phyloP scores from a whole-genome alignment of 2,113 vertebrate genomes.

The Phyllostomus hastatus region DNA sequence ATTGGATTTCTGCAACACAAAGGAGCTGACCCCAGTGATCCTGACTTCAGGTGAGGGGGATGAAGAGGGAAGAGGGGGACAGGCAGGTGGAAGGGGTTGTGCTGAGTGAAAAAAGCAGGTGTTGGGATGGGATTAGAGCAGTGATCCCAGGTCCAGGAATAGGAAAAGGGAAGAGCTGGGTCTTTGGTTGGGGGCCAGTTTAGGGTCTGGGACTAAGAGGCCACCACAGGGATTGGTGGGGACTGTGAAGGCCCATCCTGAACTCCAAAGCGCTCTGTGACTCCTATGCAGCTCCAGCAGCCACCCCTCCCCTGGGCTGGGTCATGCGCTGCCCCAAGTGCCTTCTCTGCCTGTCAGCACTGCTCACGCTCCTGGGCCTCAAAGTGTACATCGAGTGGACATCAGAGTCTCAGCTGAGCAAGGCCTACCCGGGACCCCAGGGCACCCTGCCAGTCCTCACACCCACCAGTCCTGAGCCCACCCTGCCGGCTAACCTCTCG shows the following conservation, averaged over 20 bases:
- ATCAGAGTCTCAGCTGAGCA: neutral
- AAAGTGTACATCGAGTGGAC: conserved; percentile 78
- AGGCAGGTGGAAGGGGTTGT: neutral
- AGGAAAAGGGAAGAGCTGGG: neutral
- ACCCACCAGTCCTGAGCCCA: neutral
- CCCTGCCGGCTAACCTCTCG: conserved; percentile 35
- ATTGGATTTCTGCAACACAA: neutral
- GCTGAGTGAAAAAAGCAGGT: neutral
- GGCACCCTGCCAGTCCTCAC: neutral
- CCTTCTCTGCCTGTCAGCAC: conserved; percentile 69
- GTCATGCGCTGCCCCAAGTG: conserved; percentile 75
- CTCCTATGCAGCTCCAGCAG: neutral
- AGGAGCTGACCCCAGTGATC: neutral
- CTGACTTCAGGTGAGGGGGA: neutral
- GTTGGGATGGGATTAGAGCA: neutral
- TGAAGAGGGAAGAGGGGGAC: neutral
- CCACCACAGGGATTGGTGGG: neutral
- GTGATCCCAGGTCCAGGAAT: too few relatives aligned
- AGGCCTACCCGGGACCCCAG: conserved; percentile 1
- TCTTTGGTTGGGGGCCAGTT: neutral
- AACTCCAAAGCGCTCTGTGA: neutral
- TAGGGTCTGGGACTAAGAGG: neutral
- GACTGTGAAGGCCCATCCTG: neutral
- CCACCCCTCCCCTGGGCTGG: neutral
- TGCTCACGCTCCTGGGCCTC: conserved; percentile 75